Evolutionary conservation across 1,140 invertebrate genomes (phyloP).

Genomic region (Orchestia grillus): DNA sequence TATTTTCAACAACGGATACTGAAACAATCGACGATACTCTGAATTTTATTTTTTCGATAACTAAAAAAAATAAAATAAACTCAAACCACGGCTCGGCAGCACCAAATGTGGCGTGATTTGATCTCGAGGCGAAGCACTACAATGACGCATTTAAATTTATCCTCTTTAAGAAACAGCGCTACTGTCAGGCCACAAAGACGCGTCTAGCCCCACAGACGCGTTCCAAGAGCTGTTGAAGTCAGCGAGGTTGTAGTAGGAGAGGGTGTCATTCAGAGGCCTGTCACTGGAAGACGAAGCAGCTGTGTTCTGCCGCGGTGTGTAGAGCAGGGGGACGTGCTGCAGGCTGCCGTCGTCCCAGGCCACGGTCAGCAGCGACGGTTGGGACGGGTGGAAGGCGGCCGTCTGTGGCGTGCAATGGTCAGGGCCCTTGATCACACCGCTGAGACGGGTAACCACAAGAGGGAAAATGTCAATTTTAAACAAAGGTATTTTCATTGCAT

Average conservation of each 20-base stretch:
- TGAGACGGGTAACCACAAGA: neutral
- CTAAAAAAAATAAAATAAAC: neutral
- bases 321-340: slow-evolving; percentile 23
- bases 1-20: neutral
- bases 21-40: neutral
- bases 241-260: neutral
- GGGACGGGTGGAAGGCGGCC: slow-evolving; percentile 25
- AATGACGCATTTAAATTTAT: too few species aligned
- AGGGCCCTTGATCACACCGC: slow-evolving; percentile 35
- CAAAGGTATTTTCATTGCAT: too few species aligned
- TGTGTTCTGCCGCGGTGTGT: slow-evolving; percentile 16
- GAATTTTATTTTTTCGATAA: neutral
- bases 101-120: neutral
- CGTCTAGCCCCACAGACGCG: neutral
- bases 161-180: neutral
- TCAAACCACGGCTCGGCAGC: neutral
- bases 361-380: slow-evolving; percentile 31
- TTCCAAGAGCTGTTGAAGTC: neutral
- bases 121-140: neutral
- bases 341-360: slow-evolving; percentile 42
- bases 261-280: neutral
- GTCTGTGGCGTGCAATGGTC: neutral
- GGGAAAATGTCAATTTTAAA: too few species aligned
- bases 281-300: neutral
- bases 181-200: neutral